Evolutionary conservation across 2,888 invertebrate species (phyloP), one percentile per base, ranked within the genome.

Genomic region (Drosophila cognata): DNA sequence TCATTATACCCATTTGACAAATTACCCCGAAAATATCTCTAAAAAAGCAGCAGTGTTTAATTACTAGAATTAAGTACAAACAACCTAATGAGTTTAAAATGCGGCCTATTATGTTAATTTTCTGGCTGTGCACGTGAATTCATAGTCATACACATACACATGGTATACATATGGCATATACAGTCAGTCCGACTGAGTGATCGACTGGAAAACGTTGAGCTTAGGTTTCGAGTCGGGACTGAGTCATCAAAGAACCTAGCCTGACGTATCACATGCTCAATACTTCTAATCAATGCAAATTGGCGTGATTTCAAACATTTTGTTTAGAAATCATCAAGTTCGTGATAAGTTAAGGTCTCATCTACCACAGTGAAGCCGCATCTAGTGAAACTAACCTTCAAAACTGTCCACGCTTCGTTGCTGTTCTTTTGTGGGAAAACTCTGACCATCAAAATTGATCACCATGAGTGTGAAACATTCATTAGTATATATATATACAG

Each of bases 391-490:
- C 56, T 41, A 76, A 73, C 76, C 84, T 79, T 81, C 76, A 51
- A 55, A 67, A 68, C 53, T 72, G 74, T 72, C 62, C 82, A 85
- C 84, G 84, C 89, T 84, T 81, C 79, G 84, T 21, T 87, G 79
- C 38, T 58, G 67, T 65, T 82, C 77, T 71, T 59, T 75, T 59
- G 81, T 81, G 63, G 60, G 62, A 71, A 79, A 65, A 50, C 50
- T 18, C 57, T 60, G 65, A 50, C 62, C 58, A 53, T 46, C 65
- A 69, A 63, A 65, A 63, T 60, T 41, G 35, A 63, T 58, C 35
- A 43, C 46, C 35, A 41, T 57, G 59, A 69, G 72, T 70, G 59
- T 64, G 56, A 64, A 55, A 60, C 46, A 25, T 8, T 25, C 25
- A 25, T 43, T 43, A 13, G 7, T 28, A 51, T 18, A 29, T 4